Base-by-base conservation (phyloP, 2,797 vertebrate genomes). In the Cyprinodon diabolis region DNA sequence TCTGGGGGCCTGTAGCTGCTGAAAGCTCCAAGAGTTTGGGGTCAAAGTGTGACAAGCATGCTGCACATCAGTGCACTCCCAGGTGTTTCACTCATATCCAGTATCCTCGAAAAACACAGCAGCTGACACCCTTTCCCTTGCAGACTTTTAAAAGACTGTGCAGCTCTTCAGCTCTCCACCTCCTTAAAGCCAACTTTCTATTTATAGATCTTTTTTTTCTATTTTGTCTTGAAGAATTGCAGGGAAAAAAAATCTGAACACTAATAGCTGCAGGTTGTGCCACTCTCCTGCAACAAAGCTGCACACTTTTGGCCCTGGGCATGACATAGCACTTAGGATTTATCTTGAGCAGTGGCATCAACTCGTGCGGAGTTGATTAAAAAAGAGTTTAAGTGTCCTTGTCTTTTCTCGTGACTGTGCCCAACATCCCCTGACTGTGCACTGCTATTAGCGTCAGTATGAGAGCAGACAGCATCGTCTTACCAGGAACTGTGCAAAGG, bases 401-500 rank as follows among this genome's bases (percentile, higher is more conserved):
- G 77, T 78, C 57, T 69, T 62, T 73, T 89, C 92, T 94, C 91
- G 94, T 95, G 94, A 94, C 88, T 76, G 82, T 69, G 80, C 86
- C 76, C 74, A 14, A 85, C 89, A 86, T 85, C 87, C 30, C 81
- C 82, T 49, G 87, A 71, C 77, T 78, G 77, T 40, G 92, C 91
- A 94, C 95, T 82, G 93, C 94, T 90, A 94, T 94, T 85, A 94
- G 87, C 94, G 94, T 92, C 92, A 92, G 87, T 84, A 87, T 86
- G 92, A 92, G 92, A 66, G 37, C 78, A 86, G 89, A 86, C 90
- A 94, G 94, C 95, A 94, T 94, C 95, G 96, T 93, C 95, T 96
- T 94, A 95, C 90, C 96, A 96, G 96, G 96, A 97, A 96, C 96
- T 96, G 94, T 93, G 93, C 91, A 94, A 90, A 95, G 93, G 91